Base-by-base conservation (phyloP, 2,113 vertebrate genomes). In the Bos indicus region DNA sequence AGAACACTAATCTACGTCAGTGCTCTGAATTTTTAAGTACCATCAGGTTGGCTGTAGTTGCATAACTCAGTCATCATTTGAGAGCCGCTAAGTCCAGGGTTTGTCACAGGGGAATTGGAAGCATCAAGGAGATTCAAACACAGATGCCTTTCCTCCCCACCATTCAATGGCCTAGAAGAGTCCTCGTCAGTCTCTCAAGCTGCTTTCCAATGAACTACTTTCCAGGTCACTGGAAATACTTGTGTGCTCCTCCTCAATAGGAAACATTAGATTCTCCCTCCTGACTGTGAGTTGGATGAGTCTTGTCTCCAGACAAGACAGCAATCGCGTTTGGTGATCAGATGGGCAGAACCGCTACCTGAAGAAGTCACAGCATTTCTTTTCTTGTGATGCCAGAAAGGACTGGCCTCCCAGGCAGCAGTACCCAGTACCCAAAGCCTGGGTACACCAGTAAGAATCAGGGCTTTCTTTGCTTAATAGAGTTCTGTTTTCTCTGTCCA, bases 161-260 rank as follows among this genome's bases (percentile, higher is more conserved):
- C 3, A 52, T 23, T 82, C 90, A 59, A 15, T 60, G n/a, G 46
- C 33, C 93, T 85, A 36, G 57, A 62, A 51, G 54, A 54, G 14
- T 48, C 84, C 86, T 85, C 46, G 17, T 23, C 7, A 3, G 81
- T 54, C 85, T 74, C 81, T 46, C 81, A 21, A 60, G 13, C 33
- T 62, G 21, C 56, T 94, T 94, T 86, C 77, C 96, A 74, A 5
- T 16, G 36, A 90, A 57, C 28, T 71, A 11, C 64, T 98, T 98
- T 97, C 92, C 96, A 95, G 98, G 96, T 98, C 97, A 98, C 28
- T 97, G 98, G 97, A 98, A 98, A 97, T 28, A 90, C 21, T 78
- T 84, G 7, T 5, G 0, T 7, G 7, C 16, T 40, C 57, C 64
- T 94, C 25, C 1, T 51, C 62, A 30, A 57, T 0, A 46, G 40